Base-by-base conservation (phyloP, 2,797 vertebrate species). In the Antrozous pallidus region DNA sequence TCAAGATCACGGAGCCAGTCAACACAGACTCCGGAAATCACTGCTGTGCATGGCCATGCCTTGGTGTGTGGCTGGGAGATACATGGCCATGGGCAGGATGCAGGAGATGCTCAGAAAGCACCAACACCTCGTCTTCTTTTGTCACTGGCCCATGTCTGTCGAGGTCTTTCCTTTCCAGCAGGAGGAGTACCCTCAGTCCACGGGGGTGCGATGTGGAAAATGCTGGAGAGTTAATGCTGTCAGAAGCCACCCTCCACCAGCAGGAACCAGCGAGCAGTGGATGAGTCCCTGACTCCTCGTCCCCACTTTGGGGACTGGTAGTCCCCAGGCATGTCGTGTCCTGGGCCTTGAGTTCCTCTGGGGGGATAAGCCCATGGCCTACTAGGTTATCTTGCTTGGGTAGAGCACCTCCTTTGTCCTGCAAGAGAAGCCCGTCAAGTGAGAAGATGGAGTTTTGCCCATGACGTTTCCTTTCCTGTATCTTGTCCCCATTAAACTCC, bases 21-120 rank as follows among this genome's bases (percentile, higher is more conserved):
- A 16, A 28, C 1, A 7, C 10, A 17, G 61, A 77, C 36, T 67
- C 31, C 51, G 11, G 63, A 8, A 12, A 38, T 13, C 16, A 0
- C 24, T 9, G 28, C 16, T 36, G 14, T 0, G 2, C 1, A 0
- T 0, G 6, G 8, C 38, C 36, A 3, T 58, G 1, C 51, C 31
- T 73, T 22, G 5, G 0, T 0, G 4, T 8, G 49, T 51, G 8
- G 9, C 28, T 2, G 13, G 45, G 2, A 18, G 54, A 7, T 2
- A 16, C 49, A 11, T 8, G 49, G 8, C 49, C 1, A 5, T 24
- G 36, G 26, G 13, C 36, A 65, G 33, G 33, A 26, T 6, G n/a
- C 6, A 2, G 8, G 38, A 24, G 54, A 24, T 24, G 22, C 22
- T 4, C 22, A 56, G 54, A 24, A 56, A 56, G 54, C 1, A 1